phyloP scores from a whole-genome alignment of 1,140 invertebrate species.

The Stegodyphus dumicola region DNA sequence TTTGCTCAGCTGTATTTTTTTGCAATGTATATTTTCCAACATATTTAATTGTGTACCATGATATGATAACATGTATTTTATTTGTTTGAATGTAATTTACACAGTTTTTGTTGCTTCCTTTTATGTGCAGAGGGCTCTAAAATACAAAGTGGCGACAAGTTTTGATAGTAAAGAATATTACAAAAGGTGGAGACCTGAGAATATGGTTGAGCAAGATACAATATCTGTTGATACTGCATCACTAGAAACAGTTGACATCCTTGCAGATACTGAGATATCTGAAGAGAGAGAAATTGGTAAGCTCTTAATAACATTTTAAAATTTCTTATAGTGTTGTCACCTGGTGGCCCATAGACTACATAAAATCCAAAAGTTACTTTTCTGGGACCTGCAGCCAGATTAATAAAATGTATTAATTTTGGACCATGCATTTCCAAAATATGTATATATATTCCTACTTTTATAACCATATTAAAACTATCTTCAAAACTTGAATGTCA shows the following conservation, averaged over 20 bases:
- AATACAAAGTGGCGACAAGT: conserved; percentile 92
- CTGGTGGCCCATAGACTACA: too few relatives aligned
- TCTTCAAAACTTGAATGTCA: too few relatives aligned
- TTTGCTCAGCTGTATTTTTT: too few relatives aligned
- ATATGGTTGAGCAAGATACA: conserved; percentile 73
- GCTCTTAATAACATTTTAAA: neutral
- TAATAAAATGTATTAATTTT: too few relatives aligned
- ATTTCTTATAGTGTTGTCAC: neutral
- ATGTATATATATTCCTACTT: too few relatives aligned
- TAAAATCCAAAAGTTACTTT: too few relatives aligned
- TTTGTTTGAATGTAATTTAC: neutral
- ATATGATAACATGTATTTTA: too few relatives aligned
- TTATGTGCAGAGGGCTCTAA: conserved; percentile 78
- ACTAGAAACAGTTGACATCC: conserved; percentile 62
- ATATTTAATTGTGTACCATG: too few relatives aligned
- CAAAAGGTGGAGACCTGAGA: conserved; percentile 74
- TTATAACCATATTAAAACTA: too few relatives aligned
- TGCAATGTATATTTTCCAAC: too few relatives aligned
- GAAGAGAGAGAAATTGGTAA: conserved; percentile 66
- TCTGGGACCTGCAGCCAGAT: too few relatives aligned
- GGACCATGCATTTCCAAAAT: too few relatives aligned
- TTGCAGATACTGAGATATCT: conserved; percentile 59
- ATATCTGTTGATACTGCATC: conserved; percentile 69
- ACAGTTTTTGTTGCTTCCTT: neutral
- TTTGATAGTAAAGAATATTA: conserved; percentile 94